phyloP scores from a whole-genome alignment of 1,140 invertebrate genomes.

The Diorhabda sublineata region DNA sequence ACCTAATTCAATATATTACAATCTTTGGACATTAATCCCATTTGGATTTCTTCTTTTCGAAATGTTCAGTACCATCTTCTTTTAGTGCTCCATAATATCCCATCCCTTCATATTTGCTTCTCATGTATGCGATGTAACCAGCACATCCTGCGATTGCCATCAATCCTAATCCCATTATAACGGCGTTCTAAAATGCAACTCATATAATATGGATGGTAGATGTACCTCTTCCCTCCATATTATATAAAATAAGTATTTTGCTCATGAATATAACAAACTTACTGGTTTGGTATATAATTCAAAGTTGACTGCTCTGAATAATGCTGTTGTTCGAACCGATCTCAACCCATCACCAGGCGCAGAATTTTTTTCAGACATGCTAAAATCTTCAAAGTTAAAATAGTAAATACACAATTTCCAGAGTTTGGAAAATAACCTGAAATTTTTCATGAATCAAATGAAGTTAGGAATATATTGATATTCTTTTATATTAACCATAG shows the following conservation, averaged over 20 bases:
- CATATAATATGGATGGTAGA: not conserved
- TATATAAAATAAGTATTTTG: no score
- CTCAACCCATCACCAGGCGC: slow-evolving; percentile 72
- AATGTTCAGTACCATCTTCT: slow-evolving; percentile 67
- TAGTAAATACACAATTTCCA: slow-evolving; percentile 12
- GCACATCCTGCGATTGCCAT: slow-evolving; percentile 57
- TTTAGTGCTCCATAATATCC: slow-evolving; percentile 74
- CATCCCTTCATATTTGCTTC: slow-evolving; percentile 66
- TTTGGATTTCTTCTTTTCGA: slow-evolving; percentile 72
- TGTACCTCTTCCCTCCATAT: not conserved
- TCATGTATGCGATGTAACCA: slow-evolving; percentile 77
- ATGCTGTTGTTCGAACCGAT: slow-evolving; percentile 62
- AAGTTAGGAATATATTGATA: no score
- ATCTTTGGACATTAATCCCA: slow-evolving; percentile 53
- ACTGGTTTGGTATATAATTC: slow-evolving; percentile 80
- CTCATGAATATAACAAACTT: slow-evolving; percentile 43
- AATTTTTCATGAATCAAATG: not conserved
- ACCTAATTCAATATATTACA: no score
- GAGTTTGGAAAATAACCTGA: slow-evolving; percentile 12
- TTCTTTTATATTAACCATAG: no score
- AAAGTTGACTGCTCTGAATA: slow-evolving; percentile 75
- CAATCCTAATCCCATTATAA: slow-evolving; percentile 72
- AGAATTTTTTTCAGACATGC: slow-evolving; percentile 29
- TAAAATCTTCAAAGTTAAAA: slow-evolving; percentile 2
- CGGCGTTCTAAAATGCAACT: slow-evolving; percentile 67